Base-by-base conservation (phyloP, 2,888 invertebrate species). In the Tenthredo distinguenda region DNA sequence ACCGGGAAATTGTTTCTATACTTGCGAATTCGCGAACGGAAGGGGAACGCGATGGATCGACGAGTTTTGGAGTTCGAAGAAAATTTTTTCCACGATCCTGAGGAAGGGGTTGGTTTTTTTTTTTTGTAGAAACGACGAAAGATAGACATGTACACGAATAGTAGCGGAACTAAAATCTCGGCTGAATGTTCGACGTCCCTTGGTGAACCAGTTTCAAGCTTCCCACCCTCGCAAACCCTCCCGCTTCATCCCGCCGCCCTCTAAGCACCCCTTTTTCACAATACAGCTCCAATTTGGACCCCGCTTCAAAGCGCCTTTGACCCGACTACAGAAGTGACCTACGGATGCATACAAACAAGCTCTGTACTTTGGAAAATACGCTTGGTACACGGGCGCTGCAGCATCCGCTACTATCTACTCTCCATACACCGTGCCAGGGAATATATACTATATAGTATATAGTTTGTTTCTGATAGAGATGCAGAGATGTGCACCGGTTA, bases 341-440 rank as follows among this genome's bases (percentile, higher is more conserved):
- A 58, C 68, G 83, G 83, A 68, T 83, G 83, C 83, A 83, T 65
- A 83, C 83, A 83, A 83, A 83, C 83, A 81, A 81, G 62, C 81
- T 81, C 81, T 62, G 77, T 77, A 55, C 62, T 65, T 62, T 65
- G 58, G 62, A 65, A 81, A 81, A 81, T 81, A 62, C 81, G n/a
- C 34, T 77, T 34, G 81, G n/a, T 62, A 81, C 40, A 47, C 15
- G 43, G 81, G 12, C n/a, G 21, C 74, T 74, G 34, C 71, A 40
- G 81, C 26, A 47, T 34, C 15, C 43, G 34, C n/a, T 55, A 74
- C 74, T 74, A 74, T 74, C 77, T 31, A 26, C 34, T 6, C 31
- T 50, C n/a, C 50, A 10, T 55, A 55, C 62, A 10, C 21, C 26
- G 21, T 62, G 18, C 68, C 34, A 10, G 34, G 0, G 26, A 18